phyloP scores from a whole-genome alignment of 35 echinoderm and acorn worm species.

The Patiria miniata region DNA sequence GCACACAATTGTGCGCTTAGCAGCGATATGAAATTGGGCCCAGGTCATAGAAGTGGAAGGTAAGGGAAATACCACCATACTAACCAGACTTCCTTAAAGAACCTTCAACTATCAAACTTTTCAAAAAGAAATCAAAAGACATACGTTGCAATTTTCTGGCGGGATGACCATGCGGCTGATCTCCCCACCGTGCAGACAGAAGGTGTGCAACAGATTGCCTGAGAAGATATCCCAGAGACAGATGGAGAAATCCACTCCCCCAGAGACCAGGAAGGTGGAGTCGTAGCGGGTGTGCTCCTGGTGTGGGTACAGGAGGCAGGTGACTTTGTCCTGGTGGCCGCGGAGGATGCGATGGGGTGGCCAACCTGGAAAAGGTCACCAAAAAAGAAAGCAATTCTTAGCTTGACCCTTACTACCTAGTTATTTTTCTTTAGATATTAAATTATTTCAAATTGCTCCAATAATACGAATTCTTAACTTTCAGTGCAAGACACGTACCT shows the following conservation, averaged over 20 bases:
- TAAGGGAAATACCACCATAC: no score
- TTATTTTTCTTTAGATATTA: no score
- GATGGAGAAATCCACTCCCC: constrained; percentile 90
- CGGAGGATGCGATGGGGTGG: constrained; percentile 95
- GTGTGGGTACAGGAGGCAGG: constrained; percentile 91
- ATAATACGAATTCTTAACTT: no score
- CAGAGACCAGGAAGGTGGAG: constrained; percentile 79
- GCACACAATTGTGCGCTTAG: no score
- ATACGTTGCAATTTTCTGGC: constrained; percentile 97
- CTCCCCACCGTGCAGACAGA: constrained; percentile 96
- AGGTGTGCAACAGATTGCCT: constrained; percentile 81
- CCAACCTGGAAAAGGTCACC: constrained; percentile 68
- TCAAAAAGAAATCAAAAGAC: not conserved
- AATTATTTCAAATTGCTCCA: no score
- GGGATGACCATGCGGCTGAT: constrained; percentile 79
- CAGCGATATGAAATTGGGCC: no score
- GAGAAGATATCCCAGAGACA: constrained; percentile 92
- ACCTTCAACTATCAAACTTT: not conserved
- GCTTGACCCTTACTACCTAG: not conserved
- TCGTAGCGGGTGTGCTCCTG: constrained; percentile 80
- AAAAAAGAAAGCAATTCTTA: not conserved
- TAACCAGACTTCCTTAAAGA: no score
- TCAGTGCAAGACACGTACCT: no score
- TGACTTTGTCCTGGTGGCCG: constrained; percentile 95
- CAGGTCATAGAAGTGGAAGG: no score